Conservation (phyloP, 2,797 vertebrate genomes). For the Pempheris klunzingeri region DNA sequence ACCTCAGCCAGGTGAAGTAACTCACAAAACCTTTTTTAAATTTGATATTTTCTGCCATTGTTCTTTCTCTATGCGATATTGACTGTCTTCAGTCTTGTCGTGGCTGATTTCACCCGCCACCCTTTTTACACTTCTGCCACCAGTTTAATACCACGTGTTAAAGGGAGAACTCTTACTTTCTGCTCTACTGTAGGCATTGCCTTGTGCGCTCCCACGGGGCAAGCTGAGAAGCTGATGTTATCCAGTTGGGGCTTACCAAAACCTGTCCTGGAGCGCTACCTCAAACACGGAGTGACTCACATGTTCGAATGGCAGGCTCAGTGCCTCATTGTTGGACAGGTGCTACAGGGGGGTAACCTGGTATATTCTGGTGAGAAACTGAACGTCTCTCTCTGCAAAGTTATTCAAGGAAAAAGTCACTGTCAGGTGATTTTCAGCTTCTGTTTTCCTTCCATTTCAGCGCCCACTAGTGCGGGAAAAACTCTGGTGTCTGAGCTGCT, state of each 20-base stretch:
- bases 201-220: constrained; percentile 85
- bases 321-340: constrained; percentile 92
- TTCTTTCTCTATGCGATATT: background rate
- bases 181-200: constrained; percentile 79
- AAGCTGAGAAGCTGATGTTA: constrained; percentile 90
- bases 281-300: constrained; percentile 88
- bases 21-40: background rate
- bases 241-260: constrained; percentile 95
- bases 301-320: constrained; percentile 99
- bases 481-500: constrained; percentile 97
- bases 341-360: constrained; percentile 93
- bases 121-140: background rate
- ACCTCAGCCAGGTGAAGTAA: constrained; percentile 69
- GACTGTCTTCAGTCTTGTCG: background rate
- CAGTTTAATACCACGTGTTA: background rate
- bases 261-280: constrained; percentile 91
- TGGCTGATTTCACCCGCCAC: background rate
- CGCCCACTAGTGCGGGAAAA: constrained; percentile 98
- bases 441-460: constrained; percentile 76
- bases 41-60: background rate
- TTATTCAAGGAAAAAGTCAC: background rate
- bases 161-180: background rate
- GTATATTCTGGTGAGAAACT: constrained; percentile 93
- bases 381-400: background rate
- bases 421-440: background rate